Percentiles rank a stretch among this genome's conserved stretches.
Conservation (phyloP, 2,797 vertebrate species). For the Enteromius treurensis region DNA sequence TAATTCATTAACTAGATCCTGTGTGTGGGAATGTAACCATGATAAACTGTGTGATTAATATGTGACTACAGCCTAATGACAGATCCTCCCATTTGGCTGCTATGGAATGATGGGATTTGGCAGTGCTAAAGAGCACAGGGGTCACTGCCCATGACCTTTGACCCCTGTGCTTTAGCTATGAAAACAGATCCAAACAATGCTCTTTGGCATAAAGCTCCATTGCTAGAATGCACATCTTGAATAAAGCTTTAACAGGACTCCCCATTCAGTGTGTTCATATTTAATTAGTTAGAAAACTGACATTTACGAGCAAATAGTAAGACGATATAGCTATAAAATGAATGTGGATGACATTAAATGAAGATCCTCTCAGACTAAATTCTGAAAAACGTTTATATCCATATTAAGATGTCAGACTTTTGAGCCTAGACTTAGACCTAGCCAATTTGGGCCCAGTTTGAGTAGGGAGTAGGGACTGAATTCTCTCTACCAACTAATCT, state of each 20-base stretch:
- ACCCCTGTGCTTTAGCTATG: conserved; percentile 64
- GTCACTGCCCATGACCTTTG: conserved; percentile 75
- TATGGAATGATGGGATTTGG: conserved; percentile 68
- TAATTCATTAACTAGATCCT: conserved; percentile 29
- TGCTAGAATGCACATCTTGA: conserved; percentile 27
- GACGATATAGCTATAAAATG: neutral
- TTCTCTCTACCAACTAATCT: too few relatives aligned
- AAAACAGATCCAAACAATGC: conserved; percentile 69
- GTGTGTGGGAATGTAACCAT: conserved; percentile 23
- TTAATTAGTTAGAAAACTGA: neutral
- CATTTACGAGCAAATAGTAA: neutral
- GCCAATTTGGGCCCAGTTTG: too few relatives aligned
- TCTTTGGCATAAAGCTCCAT: conserved; percentile 14
- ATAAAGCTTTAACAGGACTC: neutral
- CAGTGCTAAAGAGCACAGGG: conserved; percentile 71
- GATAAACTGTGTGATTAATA: conserved; percentile 45
- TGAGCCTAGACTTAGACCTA: neutral
- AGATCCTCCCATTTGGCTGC: conserved; percentile 19
- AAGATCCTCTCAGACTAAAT: neutral
- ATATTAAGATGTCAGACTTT: neutral
- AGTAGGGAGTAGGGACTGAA: too few relatives aligned
- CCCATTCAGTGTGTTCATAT: neutral
- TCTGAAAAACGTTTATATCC: neutral
- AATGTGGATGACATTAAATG: neutral
- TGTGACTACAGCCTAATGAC: conserved; percentile 47